Evolutionary conservation across 2,113 vertebrate species (phyloP).

Genomic region (Clarias magur): DNA sequence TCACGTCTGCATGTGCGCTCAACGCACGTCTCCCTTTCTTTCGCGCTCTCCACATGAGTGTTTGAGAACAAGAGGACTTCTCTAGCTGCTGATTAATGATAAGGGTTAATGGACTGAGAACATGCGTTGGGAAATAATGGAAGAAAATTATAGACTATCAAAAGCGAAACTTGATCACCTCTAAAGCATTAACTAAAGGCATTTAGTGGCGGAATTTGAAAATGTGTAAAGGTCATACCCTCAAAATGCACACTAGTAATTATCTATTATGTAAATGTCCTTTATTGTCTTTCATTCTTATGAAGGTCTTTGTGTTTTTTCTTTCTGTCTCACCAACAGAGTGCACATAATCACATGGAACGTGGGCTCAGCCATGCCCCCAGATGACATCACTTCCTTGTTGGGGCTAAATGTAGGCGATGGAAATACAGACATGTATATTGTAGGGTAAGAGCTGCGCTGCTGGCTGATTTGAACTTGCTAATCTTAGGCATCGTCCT

Average conservation of each 20-base stretch:
- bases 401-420: conserved; percentile 85
- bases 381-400: conserved; percentile 86
- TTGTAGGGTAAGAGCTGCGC: conserved; percentile 85
- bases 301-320: background rate
- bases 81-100: conserved; percentile 8
- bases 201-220: background rate
- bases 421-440: conserved; percentile 87
- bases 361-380: conserved; percentile 89
- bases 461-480: background rate
- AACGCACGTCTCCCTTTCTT: background rate
- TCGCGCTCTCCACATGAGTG: background rate
- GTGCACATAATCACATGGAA: conserved; percentile 96
- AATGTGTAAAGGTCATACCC: background rate
- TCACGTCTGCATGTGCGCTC: background rate
- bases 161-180: conserved; percentile 4
- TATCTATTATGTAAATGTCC: background rate
- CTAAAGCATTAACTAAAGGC: background rate
- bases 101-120: conserved; percentile 6
- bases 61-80: background rate
- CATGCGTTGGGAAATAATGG: conserved; percentile 7
- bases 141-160: conserved; percentile 10
- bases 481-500: background rate
- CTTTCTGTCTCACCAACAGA: conserved; percentile 67
- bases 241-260: background rate
- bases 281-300: background rate